Evolutionary conservation across 2,113 vertebrate genomes (phyloP).

Genomic region (Epinephelus moara): DNA sequence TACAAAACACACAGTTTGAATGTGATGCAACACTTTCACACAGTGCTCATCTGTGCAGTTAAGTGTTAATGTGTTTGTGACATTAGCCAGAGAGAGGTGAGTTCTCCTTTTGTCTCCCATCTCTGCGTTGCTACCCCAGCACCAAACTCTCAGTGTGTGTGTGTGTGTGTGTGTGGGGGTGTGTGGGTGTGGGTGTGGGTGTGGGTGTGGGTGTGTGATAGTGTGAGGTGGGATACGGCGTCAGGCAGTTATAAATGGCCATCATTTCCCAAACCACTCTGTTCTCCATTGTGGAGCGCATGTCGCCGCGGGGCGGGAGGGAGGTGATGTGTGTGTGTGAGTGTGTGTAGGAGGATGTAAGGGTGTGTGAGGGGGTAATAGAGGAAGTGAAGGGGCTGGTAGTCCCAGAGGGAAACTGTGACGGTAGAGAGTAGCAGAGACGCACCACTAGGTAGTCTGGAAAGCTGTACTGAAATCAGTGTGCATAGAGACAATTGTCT

Average conservation of each 20-base stretch:
- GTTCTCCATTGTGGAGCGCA: constrained; percentile 82
- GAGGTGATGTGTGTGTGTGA: constrained; percentile 72
- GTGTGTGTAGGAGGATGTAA: constrained; percentile 72
- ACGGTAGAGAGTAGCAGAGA: constrained; percentile 51
- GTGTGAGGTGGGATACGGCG: constrained; percentile 71
- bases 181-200: constrained; percentile 29
- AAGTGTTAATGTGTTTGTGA: constrained; percentile 90
- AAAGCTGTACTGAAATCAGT: constrained; percentile 47
- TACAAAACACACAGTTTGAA: constrained; percentile 82
- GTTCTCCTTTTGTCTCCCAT: constrained; percentile 70
- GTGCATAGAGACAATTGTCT: constrained; percentile 23
- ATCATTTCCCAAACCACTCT: constrained; percentile 85
- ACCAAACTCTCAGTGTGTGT: constrained; percentile 36
- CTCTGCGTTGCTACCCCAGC: constrained; percentile 8
- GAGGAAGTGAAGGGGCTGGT: constrained; percentile 72
- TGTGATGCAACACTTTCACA: constrained; percentile 88
- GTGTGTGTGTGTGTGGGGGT: constrained; percentile 23
- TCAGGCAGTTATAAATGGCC: constrained; percentile 88
- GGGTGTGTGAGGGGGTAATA: constrained; percentile 74
- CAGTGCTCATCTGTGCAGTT: constrained; percentile 91
- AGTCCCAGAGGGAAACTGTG: constrained; percentile 68
- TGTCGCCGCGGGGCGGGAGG: constrained; percentile 73
- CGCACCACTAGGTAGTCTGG: constrained; percentile 27
- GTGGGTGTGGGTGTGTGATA: constrained; percentile 48
- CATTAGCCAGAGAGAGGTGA: constrained; percentile 83